phyloP scores from a whole-genome alignment of 2,113 vertebrate genomes.

The Barbus barbus region DNA sequence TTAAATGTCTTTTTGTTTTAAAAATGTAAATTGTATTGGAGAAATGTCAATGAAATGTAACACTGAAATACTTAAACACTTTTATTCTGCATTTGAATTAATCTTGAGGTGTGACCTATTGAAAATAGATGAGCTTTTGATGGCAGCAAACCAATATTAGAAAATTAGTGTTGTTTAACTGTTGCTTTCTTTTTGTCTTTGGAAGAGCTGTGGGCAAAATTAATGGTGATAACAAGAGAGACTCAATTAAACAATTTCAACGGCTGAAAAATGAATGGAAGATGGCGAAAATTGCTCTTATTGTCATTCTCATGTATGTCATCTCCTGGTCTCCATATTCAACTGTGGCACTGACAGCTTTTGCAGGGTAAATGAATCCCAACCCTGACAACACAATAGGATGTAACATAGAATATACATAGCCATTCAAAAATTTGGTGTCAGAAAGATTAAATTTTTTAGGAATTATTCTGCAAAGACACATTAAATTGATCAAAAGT shows the following conservation, averaged over 20 bases:
- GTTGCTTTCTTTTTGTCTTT: constrained; percentile 36
- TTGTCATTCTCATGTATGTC: constrained; percentile 88
- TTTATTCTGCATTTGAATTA: not conserved
- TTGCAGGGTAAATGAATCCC: constrained; percentile 82
- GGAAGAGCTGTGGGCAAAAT: constrained; percentile 85
- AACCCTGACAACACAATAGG: not conserved
- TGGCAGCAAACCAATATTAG: not conserved
- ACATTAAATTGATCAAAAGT: not conserved
- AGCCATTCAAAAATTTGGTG: not conserved
- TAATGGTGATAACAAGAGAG: constrained; percentile 69
- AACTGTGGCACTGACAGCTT: constrained; percentile 86
- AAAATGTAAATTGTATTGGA: not conserved
- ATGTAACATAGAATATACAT: not conserved
- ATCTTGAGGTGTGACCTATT: not conserved
- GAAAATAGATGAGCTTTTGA: not conserved
- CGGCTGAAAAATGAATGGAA: constrained; percentile 93
- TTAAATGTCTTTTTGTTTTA: not conserved
- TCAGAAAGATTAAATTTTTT: not conserved
- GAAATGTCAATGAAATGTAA: not conserved
- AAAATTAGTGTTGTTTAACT: constrained; percentile 29
- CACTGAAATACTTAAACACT: not conserved
- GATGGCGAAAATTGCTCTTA: constrained; percentile 92
- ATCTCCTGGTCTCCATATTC: constrained; percentile 97
- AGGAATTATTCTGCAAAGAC: not conserved
- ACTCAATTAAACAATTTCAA: constrained; percentile 79